A percentile compares a stretch with the other conserved stretches of the same genome.
These are phyloP conservation scores for Drosophila auraria DNA, from an alignment of 1,140 invertebrate species.

Conservation along the genomic window DNA sequence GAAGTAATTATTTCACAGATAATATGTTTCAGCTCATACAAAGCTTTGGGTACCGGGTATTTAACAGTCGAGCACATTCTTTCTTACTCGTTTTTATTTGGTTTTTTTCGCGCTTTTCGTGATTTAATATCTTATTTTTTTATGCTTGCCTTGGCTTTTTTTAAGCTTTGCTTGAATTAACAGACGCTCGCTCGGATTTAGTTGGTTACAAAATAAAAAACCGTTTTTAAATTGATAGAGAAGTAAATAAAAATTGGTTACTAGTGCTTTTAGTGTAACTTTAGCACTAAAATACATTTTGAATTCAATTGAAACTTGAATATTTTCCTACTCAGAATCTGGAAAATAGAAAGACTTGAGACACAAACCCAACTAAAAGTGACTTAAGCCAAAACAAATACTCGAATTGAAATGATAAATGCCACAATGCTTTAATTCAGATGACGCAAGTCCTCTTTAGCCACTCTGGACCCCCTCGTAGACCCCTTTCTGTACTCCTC, in stretches of 20 bases:
- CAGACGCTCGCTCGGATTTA: slow-evolving; percentile 20
- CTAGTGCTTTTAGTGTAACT: too few species aligned
- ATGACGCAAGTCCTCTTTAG: slow-evolving; percentile 28
- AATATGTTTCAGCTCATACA: too few species aligned
- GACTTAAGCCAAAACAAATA: slow-evolving; percentile 1
- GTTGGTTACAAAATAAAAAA: slow-evolving; percentile 17
- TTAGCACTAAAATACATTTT: not conserved
- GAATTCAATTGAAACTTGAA: not conserved
- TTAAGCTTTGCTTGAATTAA: slow-evolving; percentile 23
- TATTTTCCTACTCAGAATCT: slow-evolving; percentile 1
- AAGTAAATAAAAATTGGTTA: not conserved
- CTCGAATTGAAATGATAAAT: slow-evolving; percentile 37
- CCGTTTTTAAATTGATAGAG: slow-evolving; percentile 32
- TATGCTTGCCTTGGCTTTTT: slow-evolving; percentile 2
- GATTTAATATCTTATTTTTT: slow-evolving; percentile 19
- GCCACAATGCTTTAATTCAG: slow-evolving; percentile 34
- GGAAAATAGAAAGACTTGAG: slow-evolving; percentile 20
- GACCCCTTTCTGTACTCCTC: too few species aligned
- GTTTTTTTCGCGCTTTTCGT: slow-evolving; percentile 15
- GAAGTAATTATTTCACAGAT: too few species aligned
- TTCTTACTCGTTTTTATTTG: not conserved
- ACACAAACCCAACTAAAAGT: slow-evolving; percentile 13
- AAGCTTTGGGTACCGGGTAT: not conserved
- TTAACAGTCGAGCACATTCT: not conserved
- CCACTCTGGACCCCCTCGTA: not conserved